A percentile compares a stretch with the other conserved stretches of the same genome.
phyloP scores from a whole-genome alignment of 92 coral and sea anemone species.

The Actinostola sp. region DNA sequence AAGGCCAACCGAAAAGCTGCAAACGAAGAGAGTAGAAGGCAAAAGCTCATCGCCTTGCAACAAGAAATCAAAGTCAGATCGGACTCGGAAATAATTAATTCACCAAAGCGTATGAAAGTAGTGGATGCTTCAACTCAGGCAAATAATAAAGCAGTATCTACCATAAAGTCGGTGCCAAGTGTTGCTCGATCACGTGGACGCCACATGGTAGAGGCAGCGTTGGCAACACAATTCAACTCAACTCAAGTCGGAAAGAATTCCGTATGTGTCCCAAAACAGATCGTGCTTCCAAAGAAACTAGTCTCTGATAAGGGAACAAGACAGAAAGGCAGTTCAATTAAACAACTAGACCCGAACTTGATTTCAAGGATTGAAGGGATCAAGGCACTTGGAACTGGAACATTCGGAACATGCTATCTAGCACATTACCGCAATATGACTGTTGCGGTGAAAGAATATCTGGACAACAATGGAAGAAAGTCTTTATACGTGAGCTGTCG shows the following conservation, averaged over 20 bases:
- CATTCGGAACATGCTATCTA: slow-evolving; percentile 10
- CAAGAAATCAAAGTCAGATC: too few species aligned
- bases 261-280: not conserved
- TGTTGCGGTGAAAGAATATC: slow-evolving; percentile 21
- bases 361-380: slow-evolving; percentile 6
- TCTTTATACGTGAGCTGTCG: not conserved
- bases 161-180: too few species aligned
- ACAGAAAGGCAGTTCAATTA: not conserved
- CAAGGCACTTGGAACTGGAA: slow-evolving; percentile 12
- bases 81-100: too few species aligned
- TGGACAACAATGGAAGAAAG: slow-evolving; percentile 6
- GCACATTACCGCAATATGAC: slow-evolving; percentile 17
- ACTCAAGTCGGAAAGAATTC: not conserved
- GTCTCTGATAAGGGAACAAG: too few species aligned
- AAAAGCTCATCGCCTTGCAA: not conserved
- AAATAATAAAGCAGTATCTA: too few species aligned
- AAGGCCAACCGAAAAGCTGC: not conserved
- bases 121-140: too few species aligned
- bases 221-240: too few species aligned
- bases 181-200: too few species aligned
- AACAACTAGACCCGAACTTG: slow-evolving; percentile 13
- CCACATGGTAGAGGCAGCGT: not conserved
- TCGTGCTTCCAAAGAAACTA: too few species aligned
- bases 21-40: not conserved
- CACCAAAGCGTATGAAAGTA: too few species aligned